Evolutionary conservation across 2,888 invertebrate species (phyloP).

Genomic region (Eucera pruinosa): DNA sequence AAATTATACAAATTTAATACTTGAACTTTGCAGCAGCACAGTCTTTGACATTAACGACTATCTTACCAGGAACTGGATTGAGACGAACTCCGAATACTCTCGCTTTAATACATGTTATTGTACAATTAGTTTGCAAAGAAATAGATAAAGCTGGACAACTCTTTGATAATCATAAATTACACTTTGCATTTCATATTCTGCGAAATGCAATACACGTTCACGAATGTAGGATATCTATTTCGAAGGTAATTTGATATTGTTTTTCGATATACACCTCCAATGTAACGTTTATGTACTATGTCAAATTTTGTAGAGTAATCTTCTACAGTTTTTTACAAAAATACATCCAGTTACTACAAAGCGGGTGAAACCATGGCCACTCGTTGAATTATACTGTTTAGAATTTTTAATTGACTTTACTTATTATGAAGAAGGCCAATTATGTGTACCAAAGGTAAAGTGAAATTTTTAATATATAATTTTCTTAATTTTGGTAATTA

Average conservation of each 20-base stretch:
- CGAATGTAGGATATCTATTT: constrained; percentile 87
- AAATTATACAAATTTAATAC: not conserved
- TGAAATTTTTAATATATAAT: not conserved
- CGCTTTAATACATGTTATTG: constrained; percentile 85
- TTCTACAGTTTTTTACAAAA: constrained; percentile 84
- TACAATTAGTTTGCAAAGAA: constrained; percentile 85
- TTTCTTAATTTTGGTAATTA: not conserved
- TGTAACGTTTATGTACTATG: not conserved
- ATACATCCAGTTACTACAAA: constrained; percentile 86
- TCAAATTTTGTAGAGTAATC: constrained; percentile 82
- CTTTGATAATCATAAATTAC: constrained; percentile 84
- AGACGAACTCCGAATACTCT: constrained; percentile 85
- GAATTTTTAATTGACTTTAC: constrained; percentile 86
- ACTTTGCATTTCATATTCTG: constrained; percentile 85
- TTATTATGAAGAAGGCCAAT: constrained; percentile 86
- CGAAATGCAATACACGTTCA: constrained; percentile 86
- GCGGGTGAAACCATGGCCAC: constrained; percentile 85
- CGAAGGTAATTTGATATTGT: constrained; percentile 85
- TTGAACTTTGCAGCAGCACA: constrained; percentile 83
- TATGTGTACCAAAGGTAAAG: constrained; percentile 84
- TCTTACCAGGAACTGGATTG: constrained; percentile 85
- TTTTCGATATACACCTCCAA: not conserved
- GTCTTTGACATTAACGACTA: constrained; percentile 85
- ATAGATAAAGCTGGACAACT: constrained; percentile 85
- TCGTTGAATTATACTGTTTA: constrained; percentile 85